phyloP scores from a whole-genome alignment of 2,888 invertebrate species.

The Sympetrum striolatum region DNA sequence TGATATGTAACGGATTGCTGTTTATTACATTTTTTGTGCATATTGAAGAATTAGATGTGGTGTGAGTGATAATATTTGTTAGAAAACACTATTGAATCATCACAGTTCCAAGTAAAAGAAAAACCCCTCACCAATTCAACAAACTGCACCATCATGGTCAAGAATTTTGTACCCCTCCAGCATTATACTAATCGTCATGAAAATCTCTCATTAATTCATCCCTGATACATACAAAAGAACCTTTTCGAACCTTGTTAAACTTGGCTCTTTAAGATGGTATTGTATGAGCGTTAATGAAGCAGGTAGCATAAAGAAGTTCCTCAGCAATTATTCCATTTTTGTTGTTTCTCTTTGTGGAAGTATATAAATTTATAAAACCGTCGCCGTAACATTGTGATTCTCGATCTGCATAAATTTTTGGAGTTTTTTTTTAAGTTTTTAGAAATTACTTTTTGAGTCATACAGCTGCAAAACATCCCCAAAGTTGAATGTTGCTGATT shows the following conservation, averaged over 20 bases:
- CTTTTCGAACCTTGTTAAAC: not conserved
- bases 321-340: no score
- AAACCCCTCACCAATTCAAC: not conserved
- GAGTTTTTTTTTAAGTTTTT: no score
- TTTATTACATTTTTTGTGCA: not conserved
- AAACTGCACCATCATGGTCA: not conserved
- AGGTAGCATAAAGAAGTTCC: no score
- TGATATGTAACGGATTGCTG: conserved; percentile 11
- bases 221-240: not conserved
- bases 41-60: conserved; percentile 23
- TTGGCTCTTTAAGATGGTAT: not conserved
- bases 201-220: not conserved
- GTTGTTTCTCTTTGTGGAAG: no score
- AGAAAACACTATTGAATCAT: not conserved
- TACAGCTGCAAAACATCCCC: no score
- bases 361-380: no score
- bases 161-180: not conserved
- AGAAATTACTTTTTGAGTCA: no score
- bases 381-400: no score
- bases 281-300: not conserved
- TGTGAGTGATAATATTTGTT: conserved; percentile 26
- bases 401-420: no score
- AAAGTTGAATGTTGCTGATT: no score
- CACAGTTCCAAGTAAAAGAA: not conserved
- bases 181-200: not conserved